phyloP scores from a whole-genome alignment of 2,113 vertebrate genomes.

The Eidolon helvum region DNA sequence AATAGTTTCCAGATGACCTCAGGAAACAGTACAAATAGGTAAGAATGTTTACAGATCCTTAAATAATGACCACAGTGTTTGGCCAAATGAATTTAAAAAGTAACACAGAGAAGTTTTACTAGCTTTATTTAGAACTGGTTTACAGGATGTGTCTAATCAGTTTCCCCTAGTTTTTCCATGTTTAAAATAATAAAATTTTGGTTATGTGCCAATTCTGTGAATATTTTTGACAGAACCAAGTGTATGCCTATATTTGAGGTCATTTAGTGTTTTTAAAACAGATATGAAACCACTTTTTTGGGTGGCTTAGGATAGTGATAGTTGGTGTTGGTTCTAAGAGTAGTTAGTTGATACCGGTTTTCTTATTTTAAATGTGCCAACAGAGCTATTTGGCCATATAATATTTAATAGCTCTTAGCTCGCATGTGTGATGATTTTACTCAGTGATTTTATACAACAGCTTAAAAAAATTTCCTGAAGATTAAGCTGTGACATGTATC shows the following conservation, averaged over 20 bases:
- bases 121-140: slow-evolving; percentile 44
- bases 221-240: slow-evolving; percentile 39
- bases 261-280: slow-evolving; percentile 40
- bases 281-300: slow-evolving; percentile 2
- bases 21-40: slow-evolving; percentile 50
- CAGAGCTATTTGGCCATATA: slow-evolving; percentile 27
- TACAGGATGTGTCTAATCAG: slow-evolving; percentile 24
- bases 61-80: slow-evolving; percentile 15
- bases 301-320: neutral
- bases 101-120: neutral
- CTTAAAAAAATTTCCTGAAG: slow-evolving; percentile 49
- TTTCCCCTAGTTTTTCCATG: slow-evolving; percentile 1
- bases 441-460: slow-evolving; percentile 36
- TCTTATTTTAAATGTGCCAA: slow-evolving; percentile 33
- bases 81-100: slow-evolving; percentile 43
- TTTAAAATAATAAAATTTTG: slow-evolving; percentile 52
- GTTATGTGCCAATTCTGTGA: slow-evolving; percentile 53
- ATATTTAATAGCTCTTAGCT: slow-evolving; percentile 45
- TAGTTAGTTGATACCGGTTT: neutral
- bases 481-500: slow-evolving; percentile 61
- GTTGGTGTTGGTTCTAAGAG: neutral
- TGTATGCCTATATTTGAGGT: slow-evolving; percentile 27
- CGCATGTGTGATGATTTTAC: slow-evolving; percentile 10
- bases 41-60: slow-evolving; percentile 63
- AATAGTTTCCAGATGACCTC: slow-evolving; percentile 40